Base-by-base conservation (phyloP, 2,797 vertebrate species). In the Pangasius krempfi region DNA sequence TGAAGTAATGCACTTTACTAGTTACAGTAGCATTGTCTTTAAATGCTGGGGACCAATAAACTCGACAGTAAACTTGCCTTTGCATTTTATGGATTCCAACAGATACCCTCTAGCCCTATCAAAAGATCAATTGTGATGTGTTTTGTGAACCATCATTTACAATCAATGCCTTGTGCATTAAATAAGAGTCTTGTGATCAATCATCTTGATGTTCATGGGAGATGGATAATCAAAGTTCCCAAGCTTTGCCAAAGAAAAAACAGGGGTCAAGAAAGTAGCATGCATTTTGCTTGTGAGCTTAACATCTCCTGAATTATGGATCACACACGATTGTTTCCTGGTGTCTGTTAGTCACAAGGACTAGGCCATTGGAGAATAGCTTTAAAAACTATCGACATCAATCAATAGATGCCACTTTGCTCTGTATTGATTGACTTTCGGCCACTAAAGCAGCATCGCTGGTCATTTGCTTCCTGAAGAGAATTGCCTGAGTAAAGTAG, bases 231-330 rank as follows among this genome's bases (percentile, higher is more conserved):
- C 47, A 89, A 86, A 78, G 52, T n/a, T 66, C 88, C 68, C 30
- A 54, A 85, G 76, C 86, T 66, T 54, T 86, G 66, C 85, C 25
- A 40, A 20, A 37, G 54, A 30, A 72, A 47, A 40, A 40, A 33
- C 18, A 62, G 18, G 58, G 37, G 82, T 88, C 86, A 76, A 90
- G 90, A 90, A 88, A 76, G 89, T 73, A 56, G 87, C 79, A 44
- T 92, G 83, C 92, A 89, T 93, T 94, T 93, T 89, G 90, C 72
- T 81, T 40, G 47, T 86, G 79, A 89, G 79, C 70, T 91, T 90
- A 92, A 87, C 95, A 94, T 89, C 90, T 84, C 86, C 56, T 93
- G 90, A 97, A 96, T 95, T 95, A 95, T 96, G 93, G 87, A 94
- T 96, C 91, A 94, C 93, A 95, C 93, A 90, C 90, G 92, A 94